Base-by-base conservation (phyloP, 2,797 vertebrate genomes). In the Geotria australis region DNA sequence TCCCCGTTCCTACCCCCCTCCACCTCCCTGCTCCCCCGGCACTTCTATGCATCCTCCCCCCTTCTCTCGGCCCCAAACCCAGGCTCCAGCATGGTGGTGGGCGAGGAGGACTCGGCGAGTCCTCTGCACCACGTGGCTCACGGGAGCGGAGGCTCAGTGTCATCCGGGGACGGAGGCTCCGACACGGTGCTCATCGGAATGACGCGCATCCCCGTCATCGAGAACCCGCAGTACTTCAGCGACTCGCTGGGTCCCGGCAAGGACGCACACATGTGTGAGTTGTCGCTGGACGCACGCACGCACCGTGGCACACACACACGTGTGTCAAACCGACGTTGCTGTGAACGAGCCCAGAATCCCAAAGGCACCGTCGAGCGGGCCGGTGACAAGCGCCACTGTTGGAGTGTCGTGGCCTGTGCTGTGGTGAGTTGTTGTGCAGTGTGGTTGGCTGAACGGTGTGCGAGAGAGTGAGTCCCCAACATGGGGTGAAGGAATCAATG, bases 191-290 rank as follows among this genome's bases (percentile, higher is more conserved):
- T 94, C 67, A 95, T 98, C 58, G 84, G 85, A 61, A 93, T 98
- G 85, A 94, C 83, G 24, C 91, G 95, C 73, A 94, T 95, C 68
- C 89, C 89, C 0, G 81, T 98, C 62, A 98, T 98, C n/a, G 89
- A 98, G 76, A 95, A 98, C 71, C 89, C 88, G 0, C 88, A 98
- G 67, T 98, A 98, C 70, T 98, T 98, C 73, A 81, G 88, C 69
- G 93, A 83, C 72, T 83, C 83, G 57, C 83, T 78, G 70, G 88
- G 79, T 65, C 76, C 91, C 60, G 80, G 91, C 64, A 94, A 95
- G 69, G 24, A 9, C 49, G 78, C 85, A 3, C 84, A 93, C 69
- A 94, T 85, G 7, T 94, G 89, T 95, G 70, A 93, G 88, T 98
- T 79, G 70, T 66, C 53, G 46, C 59, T 49, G 3, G 48, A 55